These are phyloP conservation scores for Hydrozoanthus tunicans DNA, from an alignment of 64 coral and sea anemone species.

Conservation along the genomic window DNA sequence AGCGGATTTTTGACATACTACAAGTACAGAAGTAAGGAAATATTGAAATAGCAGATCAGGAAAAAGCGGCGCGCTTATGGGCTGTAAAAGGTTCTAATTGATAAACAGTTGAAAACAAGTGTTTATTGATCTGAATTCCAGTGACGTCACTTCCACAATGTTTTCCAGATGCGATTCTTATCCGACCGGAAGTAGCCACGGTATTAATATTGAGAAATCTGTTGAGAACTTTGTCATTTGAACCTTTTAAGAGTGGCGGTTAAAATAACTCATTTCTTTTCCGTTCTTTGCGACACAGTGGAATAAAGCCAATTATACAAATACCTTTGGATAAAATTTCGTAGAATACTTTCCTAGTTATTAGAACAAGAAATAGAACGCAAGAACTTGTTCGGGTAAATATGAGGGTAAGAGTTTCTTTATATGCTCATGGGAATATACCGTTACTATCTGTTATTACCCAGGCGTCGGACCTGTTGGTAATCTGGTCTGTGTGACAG, in stretches of 20 bases:
- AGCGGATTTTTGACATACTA: too few relatives aligned
- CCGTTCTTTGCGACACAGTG: neutral
- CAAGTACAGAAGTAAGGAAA: too few relatives aligned
- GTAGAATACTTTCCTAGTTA: neutral
- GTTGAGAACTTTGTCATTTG: neutral
- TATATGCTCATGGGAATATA: conserved; percentile 12
- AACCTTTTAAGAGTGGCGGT: neutral
- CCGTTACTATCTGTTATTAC: neutral
- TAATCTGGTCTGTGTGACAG: conserved; percentile 35
- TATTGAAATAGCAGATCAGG: too few relatives aligned
- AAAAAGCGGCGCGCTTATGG: too few relatives aligned
- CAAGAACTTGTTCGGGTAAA: neutral
- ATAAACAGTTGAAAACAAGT: too few relatives aligned
- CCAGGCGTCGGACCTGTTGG: neutral
- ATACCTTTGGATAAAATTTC: conserved; percentile 10
- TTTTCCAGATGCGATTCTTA: conserved; percentile 14
- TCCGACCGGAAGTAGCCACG: conserved; percentile 9
- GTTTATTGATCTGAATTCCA: neutral
- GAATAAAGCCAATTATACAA: conserved; percentile 24
- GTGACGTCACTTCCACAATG: neutral
- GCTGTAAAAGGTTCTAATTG: too few relatives aligned
- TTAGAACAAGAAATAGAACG: neutral
- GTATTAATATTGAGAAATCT: neutral
- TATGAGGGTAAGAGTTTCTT: conserved; percentile 6
- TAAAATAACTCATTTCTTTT: neutral